phyloP scores from a whole-genome alignment of 2,888 invertebrate genomes.

The Acronicta leporina region DNA sequence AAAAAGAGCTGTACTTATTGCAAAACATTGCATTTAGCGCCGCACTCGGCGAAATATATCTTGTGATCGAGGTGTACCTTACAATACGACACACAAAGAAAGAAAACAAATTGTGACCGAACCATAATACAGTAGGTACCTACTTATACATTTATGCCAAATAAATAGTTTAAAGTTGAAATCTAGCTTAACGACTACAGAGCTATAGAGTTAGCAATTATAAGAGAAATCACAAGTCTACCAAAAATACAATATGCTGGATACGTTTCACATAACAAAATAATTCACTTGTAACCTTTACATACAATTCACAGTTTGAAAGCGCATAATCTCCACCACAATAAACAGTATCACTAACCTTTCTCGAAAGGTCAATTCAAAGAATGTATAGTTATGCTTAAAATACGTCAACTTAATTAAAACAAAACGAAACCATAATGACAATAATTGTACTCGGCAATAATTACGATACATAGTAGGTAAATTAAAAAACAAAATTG shows the following conservation, averaged over 20 bases:
- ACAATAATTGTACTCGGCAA: slow-evolving; percentile 84
- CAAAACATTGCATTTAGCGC: slow-evolving; percentile 49
- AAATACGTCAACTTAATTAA: slow-evolving; percentile 81
- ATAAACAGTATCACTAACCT: slow-evolving; percentile 89
- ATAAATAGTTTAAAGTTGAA: slow-evolving; percentile 79
- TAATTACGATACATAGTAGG: slow-evolving; percentile 75
- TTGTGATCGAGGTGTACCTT: slow-evolving; percentile 38
- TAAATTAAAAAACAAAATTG: slow-evolving; percentile 75
- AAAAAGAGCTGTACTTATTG: slow-evolving; percentile 51
- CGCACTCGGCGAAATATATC: slow-evolving; percentile 25
- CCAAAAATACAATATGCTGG: slow-evolving; percentile 68
- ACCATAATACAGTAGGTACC: slow-evolving; percentile 67
- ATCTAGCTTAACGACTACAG: slow-evolving; percentile 86
- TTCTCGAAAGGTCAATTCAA: slow-evolving; percentile 87
- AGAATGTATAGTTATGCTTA: slow-evolving; percentile 89
- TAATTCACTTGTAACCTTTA: slow-evolving; percentile 74
- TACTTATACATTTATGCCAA: slow-evolving; percentile 68
- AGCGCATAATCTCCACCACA: slow-evolving; percentile 79
- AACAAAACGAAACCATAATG: slow-evolving; percentile 78
- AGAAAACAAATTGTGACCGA: slow-evolving; percentile 76
- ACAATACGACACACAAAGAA: slow-evolving; percentile 48
- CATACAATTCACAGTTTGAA: slow-evolving; percentile 73
- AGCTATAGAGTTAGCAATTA: slow-evolving; percentile 82
- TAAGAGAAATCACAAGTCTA: slow-evolving; percentile 85
- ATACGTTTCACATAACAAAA: slow-evolving; percentile 78